Evolutionary conservation across 2,113 vertebrate genomes (phyloP).

Genomic region (Dicentrarchus labrax): DNA sequence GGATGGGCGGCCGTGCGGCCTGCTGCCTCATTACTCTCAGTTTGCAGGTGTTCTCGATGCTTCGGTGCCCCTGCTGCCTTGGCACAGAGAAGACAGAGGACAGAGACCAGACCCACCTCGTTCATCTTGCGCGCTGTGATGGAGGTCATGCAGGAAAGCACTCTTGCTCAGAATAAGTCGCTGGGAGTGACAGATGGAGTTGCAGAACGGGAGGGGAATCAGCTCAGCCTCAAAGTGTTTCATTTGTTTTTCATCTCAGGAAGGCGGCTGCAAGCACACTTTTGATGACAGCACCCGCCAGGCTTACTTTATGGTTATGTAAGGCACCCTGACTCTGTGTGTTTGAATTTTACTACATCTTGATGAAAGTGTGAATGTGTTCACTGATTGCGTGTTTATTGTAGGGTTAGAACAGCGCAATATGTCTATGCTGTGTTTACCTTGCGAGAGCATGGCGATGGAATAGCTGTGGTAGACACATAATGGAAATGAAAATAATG

Average conservation of each 20-base stretch:
- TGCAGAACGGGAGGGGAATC: constrained; percentile 62
- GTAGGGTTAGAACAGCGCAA: constrained; percentile 1
- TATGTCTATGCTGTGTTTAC: constrained; percentile 15
- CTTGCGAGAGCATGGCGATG: not conserved
- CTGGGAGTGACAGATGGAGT: constrained; percentile 80
- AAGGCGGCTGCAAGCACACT: constrained; percentile 60
- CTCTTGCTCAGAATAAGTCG: constrained; percentile 72
- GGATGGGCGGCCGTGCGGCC: constrained; percentile 70
- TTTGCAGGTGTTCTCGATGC: constrained; percentile 82
- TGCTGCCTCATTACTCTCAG: constrained; percentile 82
- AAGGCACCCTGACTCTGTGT: constrained; percentile 49
- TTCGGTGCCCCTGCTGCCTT: constrained; percentile 67
- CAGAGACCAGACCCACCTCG: constrained; percentile 74
- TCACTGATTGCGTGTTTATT: constrained; percentile 40
- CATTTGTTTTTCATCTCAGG: constrained; percentile 79
- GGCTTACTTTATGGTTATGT: constrained; percentile 64
- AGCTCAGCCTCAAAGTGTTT: constrained; percentile 74
- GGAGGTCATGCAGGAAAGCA: constrained; percentile 75
- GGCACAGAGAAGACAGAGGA: constrained; percentile 77
- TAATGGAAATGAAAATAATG: constrained; percentile 35
- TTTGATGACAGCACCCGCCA: constrained; percentile 61
- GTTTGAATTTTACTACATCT: constrained; percentile 54
- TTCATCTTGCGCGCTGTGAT: constrained; percentile 77
- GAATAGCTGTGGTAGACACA: not conserved
- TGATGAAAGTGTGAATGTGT: constrained; percentile 47